A percentile compares a stretch with the other conserved stretches of the same genome.
phyloP scores from a whole-genome alignment of 2,797 vertebrate species.

The Okamejei kenojei region DNA sequence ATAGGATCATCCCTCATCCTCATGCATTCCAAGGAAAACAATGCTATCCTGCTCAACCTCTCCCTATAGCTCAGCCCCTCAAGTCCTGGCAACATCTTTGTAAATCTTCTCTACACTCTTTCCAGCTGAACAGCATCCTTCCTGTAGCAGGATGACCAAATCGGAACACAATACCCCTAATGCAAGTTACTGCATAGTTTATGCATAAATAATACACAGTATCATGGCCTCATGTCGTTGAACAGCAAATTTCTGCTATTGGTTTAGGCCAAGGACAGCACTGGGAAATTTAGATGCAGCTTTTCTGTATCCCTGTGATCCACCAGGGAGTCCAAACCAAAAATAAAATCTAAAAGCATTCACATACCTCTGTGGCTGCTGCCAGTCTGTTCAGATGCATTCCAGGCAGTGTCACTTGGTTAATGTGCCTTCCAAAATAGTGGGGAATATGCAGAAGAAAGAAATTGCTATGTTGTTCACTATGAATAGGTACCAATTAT shows the following conservation, averaged over 20 bases:
- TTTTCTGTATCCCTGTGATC: neutral
- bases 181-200: neutral
- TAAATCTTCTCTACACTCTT: too few relatives aligned
- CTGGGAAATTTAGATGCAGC: neutral
- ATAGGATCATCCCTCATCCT: too few relatives aligned
- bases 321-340: neutral
- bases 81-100: too few relatives aligned
- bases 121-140: too few relatives aligned
- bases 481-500: conserved; percentile 1
- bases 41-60: too few relatives aligned
- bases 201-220: neutral
- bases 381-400: neutral
- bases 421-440: neutral
- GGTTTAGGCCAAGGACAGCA: neutral
- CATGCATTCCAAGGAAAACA: too few relatives aligned
- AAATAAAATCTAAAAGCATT: conserved; percentile 23
- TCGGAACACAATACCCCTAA: neutral
- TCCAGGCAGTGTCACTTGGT: neutral
- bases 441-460: neutral
- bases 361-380: conserved; percentile 7
- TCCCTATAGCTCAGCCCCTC: too few relatives aligned
- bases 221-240: neutral
- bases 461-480: neutral
- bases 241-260: neutral
- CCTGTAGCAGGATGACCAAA: too few relatives aligned